phyloP scores from a whole-genome alignment of 2,797 vertebrate genomes.

The Schizothorax lantsangensis region DNA sequence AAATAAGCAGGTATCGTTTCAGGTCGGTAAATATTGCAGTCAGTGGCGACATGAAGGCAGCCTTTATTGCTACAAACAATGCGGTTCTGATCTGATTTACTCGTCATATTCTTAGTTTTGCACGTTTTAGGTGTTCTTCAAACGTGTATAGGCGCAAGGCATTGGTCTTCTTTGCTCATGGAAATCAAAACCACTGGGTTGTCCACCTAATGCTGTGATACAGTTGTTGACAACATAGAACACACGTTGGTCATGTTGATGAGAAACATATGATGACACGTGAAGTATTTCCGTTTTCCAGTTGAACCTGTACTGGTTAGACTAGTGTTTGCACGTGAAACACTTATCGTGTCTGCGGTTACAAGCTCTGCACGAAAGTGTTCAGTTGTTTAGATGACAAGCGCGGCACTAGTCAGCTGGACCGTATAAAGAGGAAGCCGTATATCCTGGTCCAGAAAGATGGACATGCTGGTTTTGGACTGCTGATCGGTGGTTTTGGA shows the following conservation, averaged over 20 bases:
- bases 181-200: not conserved
- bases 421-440: not conserved
- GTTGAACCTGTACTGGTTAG: constrained; percentile 30
- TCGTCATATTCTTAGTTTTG: not conserved
- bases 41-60: not conserved
- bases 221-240: constrained; percentile 11
- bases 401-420: not conserved
- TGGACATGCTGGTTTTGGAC: not conserved
- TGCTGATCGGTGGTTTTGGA: not conserved
- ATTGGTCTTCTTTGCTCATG: not conserved
- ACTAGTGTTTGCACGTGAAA: not conserved
- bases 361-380: not conserved
- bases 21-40: constrained; percentile 39
- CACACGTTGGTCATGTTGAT: constrained; percentile 13
- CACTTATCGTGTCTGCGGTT: constrained; percentile 2
- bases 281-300: not conserved
- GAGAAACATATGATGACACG: constrained; percentile 16
- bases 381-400: constrained; percentile 15
- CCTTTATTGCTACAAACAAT: constrained; percentile 8
- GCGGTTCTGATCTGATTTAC: not conserved
- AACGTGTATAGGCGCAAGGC: not conserved
- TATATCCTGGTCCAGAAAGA: not conserved
- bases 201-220: constrained; percentile 1
- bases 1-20: constrained; percentile 25
- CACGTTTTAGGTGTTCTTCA: not conserved